phyloP scores from a whole-genome alignment of 1,140 invertebrate species.

The Hyles euphorbiae region DNA sequence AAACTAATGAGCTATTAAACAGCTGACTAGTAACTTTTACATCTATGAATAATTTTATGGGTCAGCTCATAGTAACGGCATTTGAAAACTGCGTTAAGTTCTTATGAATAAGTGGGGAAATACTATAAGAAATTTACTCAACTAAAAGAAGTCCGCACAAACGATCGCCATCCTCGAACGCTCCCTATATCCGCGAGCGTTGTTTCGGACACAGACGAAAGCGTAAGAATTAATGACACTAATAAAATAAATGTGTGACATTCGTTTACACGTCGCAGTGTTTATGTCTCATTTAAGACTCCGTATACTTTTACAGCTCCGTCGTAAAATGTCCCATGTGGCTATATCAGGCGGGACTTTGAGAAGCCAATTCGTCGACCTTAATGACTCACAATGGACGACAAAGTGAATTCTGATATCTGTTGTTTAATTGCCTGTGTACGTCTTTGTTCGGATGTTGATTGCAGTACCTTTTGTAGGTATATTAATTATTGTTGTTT shows the following conservation, averaged over 20 bases:
- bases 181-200: not conserved
- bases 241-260: slow-evolving; percentile 73
- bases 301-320: slow-evolving; percentile 62
- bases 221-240: slow-evolving; percentile 65
- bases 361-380: slow-evolving; percentile 35
- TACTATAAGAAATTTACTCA: too few species aligned
- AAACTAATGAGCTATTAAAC: too few species aligned
- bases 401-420: slow-evolving; percentile 31
- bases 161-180: too few species aligned
- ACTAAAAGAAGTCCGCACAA: too few species aligned
- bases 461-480: too few species aligned
- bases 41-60: too few species aligned
- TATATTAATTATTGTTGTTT: too few species aligned
- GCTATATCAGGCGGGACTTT: slow-evolving; percentile 30
- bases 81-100: too few species aligned
- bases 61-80: too few species aligned
- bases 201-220: slow-evolving; percentile 48
- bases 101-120: too few species aligned
- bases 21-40: too few species aligned
- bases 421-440: slow-evolving; percentile 6
- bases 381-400: slow-evolving; percentile 37
- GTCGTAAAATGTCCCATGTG: slow-evolving; percentile 60
- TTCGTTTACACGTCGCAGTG: slow-evolving; percentile 69
- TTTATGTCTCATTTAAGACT: slow-evolving; percentile 74
- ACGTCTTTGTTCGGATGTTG: too few species aligned